Percentiles rank a stretch among this genome's conserved stretches.
These are phyloP conservation scores for Triplophysa bombifrons DNA, from an alignment of 2,797 vertebrate species.

Conservation along the genomic window DNA sequence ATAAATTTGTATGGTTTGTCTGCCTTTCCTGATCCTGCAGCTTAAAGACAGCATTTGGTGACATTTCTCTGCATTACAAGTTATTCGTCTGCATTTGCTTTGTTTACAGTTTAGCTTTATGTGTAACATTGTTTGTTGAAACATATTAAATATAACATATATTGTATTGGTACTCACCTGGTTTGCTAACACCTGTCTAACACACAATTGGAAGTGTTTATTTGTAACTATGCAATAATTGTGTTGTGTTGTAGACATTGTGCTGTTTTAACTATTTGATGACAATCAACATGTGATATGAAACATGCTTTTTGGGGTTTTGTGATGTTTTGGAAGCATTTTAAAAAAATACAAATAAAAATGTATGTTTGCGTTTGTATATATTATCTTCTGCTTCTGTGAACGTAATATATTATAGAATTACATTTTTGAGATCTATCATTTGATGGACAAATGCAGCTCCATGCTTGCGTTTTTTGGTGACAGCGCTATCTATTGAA, in stretches of 20 bases:
- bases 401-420: no score
- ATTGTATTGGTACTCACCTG: neutral
- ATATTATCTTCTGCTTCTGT: neutral
- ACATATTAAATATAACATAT: no score
- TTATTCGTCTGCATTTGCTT: neutral
- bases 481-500: no score
- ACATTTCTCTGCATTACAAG: no score
- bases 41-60: no score
- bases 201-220: neutral
- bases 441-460: no score
- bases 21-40: no score
- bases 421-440: no score
- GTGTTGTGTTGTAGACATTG: neutral
- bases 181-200: neutral
- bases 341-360: neutral
- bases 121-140: neutral
- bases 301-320: neutral
- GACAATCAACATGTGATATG: conserved; percentile 13
- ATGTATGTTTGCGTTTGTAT: neutral
- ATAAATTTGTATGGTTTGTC: no score
- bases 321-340: conserved; percentile 6
- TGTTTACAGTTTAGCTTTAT: neutral
- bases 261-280: neutral
- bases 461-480: no score
- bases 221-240: conserved; percentile 12